These are phyloP conservation scores for Odontocolon sp. DNA, from an alignment of 2,888 invertebrate genomes.

Conservation along the genomic window DNA sequence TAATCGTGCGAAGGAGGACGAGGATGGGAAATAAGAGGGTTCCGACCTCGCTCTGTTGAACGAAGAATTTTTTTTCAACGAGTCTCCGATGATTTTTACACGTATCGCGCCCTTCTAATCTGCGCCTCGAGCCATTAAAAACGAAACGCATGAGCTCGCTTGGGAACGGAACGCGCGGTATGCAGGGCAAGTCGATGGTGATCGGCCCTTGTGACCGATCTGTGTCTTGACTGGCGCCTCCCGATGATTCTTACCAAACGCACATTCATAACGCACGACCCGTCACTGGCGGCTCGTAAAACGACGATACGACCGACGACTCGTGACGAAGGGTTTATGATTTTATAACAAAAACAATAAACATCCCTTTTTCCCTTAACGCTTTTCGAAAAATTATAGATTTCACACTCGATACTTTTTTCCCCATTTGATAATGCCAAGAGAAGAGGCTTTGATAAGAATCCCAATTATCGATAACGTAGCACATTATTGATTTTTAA, in stretches of 20 bases:
- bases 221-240: constrained; percentile 48
- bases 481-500: no score
- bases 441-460: background rate
- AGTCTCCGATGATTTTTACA: constrained; percentile 32
- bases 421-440: background rate
- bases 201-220: constrained; percentile 32
- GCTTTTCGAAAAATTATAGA: background rate
- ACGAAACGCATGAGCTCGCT: constrained; percentile 13
- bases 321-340: constrained; percentile 45
- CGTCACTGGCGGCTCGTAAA: constrained; percentile 44
- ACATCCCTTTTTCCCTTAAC: constrained; percentile 11
- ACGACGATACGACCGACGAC: constrained; percentile 27
- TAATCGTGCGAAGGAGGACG: background rate
- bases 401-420: background rate
- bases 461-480: no score
- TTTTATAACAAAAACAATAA: constrained; percentile 42
- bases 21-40: no score
- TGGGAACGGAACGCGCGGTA: constrained; percentile 51
- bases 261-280: constrained; percentile 6
- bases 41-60: no score
- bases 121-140: constrained; percentile 38
- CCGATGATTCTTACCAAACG: background rate
- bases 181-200: constrained; percentile 9
- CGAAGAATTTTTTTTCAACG: constrained; percentile 16
- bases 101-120: constrained; percentile 44